These are phyloP conservation scores for Beris morrisii DNA, from an alignment of 2,888 invertebrate species.

Conservation along the genomic window DNA sequence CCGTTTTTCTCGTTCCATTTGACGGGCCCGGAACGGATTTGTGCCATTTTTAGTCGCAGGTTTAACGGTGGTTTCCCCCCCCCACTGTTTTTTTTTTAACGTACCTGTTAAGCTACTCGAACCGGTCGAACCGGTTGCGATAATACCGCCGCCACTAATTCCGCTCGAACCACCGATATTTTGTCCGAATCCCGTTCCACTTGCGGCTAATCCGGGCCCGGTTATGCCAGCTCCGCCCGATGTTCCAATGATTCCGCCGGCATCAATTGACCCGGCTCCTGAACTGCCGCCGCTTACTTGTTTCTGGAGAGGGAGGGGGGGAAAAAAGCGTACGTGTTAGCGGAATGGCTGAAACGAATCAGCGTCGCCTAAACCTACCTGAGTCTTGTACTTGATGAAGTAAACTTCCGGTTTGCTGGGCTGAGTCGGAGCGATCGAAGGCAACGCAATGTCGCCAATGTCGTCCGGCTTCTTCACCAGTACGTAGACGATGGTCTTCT, in stretches of 20 bases:
- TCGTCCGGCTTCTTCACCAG: constrained; percentile 87
- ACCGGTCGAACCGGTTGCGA: neutral
- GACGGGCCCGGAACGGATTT: too few relatives aligned
- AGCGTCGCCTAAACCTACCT: constrained; percentile 39
- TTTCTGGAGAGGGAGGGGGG: neutral
- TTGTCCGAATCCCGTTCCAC: neutral
- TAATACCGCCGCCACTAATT: constrained; percentile 1
- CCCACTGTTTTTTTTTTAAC: constrained; percentile 38
- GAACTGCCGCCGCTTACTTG: neutral
- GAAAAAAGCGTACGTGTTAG: neutral
- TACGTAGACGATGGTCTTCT: constrained; percentile 86
- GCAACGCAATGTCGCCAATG: constrained; percentile 76
- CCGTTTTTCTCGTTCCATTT: too few relatives aligned
- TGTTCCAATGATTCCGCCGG: neutral
- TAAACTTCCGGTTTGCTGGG: constrained; percentile 88
- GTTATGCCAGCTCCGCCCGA: neutral
- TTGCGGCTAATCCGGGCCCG: neutral
- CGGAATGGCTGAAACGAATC: neutral
- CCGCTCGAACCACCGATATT: neutral
- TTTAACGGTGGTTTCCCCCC: constrained; percentile 24
- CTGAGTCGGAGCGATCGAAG: constrained; percentile 76
- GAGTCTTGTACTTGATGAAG: constrained; percentile 67
- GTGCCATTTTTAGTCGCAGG: neutral
- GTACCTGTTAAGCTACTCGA: neutral
- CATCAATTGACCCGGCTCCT: neutral